These are phyloP conservation scores for Glaucidium brasilianum DNA, from an alignment of 2,113 vertebrate genomes.

Conservation along the genomic window DNA sequence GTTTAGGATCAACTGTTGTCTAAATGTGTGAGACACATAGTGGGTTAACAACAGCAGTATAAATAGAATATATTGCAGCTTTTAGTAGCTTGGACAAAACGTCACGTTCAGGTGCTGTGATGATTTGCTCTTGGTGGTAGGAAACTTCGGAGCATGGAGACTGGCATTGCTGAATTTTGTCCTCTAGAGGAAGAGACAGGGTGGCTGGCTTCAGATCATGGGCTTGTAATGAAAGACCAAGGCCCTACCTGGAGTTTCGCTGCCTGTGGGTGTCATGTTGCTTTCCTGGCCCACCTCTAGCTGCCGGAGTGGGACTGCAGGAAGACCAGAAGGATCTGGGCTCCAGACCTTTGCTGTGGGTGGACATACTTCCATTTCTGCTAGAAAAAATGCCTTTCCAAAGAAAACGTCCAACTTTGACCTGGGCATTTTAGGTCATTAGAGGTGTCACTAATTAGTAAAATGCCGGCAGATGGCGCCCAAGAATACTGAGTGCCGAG, in stretches of 20 bases:
- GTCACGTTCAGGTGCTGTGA: not conserved
- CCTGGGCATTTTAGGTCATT: not conserved
- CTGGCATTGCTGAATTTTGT: not conserved
- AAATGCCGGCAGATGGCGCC: not conserved
- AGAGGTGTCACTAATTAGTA: not conserved
- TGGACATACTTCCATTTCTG: rapidly evolving
- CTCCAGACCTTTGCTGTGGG: not conserved
- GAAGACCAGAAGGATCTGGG: not conserved
- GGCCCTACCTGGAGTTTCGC: not conserved
- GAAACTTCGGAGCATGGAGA: not conserved
- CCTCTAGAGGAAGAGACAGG: not conserved
- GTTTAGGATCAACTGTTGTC: not conserved
- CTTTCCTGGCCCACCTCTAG: not conserved
- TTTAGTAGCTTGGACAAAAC: not conserved
- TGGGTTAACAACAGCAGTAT: not conserved
- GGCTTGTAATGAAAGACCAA: not conserved
- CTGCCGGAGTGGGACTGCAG: not conserved
- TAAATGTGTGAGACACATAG: not conserved
- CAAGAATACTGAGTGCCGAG: not conserved
- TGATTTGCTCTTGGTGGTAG: not conserved
- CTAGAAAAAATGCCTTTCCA: too few relatives aligned
- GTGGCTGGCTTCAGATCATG: not conserved
- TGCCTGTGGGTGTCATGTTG: not conserved
- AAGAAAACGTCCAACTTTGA: not conserved
- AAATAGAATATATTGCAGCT: not conserved